Evolutionary conservation across 2,888 invertebrate species (phyloP).

Genomic region (Himalopsyche kuldschensis): DNA sequence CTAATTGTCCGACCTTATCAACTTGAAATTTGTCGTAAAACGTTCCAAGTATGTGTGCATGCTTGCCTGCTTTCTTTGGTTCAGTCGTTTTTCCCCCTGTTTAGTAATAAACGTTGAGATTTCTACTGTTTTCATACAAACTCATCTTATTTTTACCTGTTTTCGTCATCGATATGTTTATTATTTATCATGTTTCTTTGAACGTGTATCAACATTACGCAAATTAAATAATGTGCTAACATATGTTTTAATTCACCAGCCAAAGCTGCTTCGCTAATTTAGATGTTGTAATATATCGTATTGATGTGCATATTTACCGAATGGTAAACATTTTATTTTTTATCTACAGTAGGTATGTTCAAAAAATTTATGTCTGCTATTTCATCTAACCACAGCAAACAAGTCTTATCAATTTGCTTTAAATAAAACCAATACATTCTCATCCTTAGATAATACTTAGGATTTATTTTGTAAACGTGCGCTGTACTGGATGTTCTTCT

Average conservation of each 20-base stretch:
- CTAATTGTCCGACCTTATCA: background rate
- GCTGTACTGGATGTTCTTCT: no score
- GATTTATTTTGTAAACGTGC: no score
- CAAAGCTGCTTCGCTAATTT: background rate
- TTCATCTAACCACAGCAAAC: no score
- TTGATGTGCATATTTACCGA: background rate
- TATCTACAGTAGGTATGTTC: no score
- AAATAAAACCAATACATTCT: no score
- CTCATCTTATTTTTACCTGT: background rate
- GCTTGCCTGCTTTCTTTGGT: conserved; percentile 50
- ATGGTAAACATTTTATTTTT: no score
- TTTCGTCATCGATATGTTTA: background rate
- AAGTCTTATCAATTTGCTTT: no score
- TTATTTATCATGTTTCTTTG: background rate
- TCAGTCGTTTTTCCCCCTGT: background rate
- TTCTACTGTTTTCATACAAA: background rate
- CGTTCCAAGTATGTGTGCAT: conserved; percentile 55
- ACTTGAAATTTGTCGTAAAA: conserved; percentile 40
- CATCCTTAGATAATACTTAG: no score
- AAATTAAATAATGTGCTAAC: background rate
- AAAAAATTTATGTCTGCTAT: no score
- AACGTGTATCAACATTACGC: background rate
- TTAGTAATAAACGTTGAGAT: background rate
- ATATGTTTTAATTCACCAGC: background rate
- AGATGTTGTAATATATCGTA: background rate